Conservation (phyloP, 2,888 invertebrate species). For the Thumatha senex region DNA sequence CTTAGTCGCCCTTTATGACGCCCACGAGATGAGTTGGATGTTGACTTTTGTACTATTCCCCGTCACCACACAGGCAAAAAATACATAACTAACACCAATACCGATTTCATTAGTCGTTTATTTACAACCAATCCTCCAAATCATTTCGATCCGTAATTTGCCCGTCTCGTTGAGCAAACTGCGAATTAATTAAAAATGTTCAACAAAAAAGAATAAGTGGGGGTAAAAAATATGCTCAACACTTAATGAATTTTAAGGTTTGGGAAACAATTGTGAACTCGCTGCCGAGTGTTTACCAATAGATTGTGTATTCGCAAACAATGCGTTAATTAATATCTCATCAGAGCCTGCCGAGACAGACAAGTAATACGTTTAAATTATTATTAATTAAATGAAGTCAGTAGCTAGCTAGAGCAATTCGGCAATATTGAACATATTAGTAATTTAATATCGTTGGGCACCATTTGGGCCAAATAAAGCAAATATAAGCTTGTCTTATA, state of each 20-base stretch:
- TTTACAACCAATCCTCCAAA: conserved; percentile 1
- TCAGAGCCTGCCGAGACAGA: conserved; percentile 15
- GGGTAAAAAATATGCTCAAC: background rate
- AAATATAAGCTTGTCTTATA: no score
- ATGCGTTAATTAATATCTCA: conserved; percentile 6
- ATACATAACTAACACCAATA: background rate
- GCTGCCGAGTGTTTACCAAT: conserved; percentile 11
- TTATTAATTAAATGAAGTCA: no score
- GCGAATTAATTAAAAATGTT: conserved; percentile 10
- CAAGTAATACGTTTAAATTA: background rate
- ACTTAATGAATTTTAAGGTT: conserved; percentile 5
- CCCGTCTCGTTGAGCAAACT: background rate
- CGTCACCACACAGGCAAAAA: no score
- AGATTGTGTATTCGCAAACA: conserved; percentile 16
- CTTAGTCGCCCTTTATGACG: no score
- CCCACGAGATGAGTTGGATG: no score
- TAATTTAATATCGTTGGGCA: no score
- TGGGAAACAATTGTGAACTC: conserved; percentile 3
- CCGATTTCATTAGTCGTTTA: background rate
- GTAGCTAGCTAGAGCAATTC: no score
- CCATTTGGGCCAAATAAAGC: no score
- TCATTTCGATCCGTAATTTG: background rate
- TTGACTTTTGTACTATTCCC: no score
- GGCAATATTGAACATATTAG: no score
- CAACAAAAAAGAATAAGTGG: conserved; percentile 3